These are phyloP conservation scores for Zele albiditarsus DNA, from an alignment of 2,888 invertebrate species.

Conservation along the genomic window DNA sequence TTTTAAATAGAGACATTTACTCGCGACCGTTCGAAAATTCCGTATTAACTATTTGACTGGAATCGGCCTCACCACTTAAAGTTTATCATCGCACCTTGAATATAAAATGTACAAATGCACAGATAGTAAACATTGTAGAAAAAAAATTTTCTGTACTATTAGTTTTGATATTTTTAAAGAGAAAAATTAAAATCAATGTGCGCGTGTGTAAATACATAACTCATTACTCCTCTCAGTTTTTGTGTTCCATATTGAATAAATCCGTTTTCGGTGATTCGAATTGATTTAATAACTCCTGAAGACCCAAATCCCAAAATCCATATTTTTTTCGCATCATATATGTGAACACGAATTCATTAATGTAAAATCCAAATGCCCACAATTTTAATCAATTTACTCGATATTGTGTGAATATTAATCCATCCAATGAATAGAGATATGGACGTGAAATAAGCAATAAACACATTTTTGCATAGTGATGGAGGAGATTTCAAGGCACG, in stretches of 20 bases:
- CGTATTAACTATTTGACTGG: no score
- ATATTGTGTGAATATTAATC: not conserved
- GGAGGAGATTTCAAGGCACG: conserved; percentile 23
- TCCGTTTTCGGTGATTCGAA: conserved; percentile 62
- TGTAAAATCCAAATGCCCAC: not conserved
- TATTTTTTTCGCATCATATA: conserved; percentile 12
- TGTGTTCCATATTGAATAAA: conserved; percentile 68
- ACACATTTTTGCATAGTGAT: conserved; percentile 29
- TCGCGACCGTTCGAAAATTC: no score
- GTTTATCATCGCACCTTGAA: not conserved
- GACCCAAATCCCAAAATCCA: conserved; percentile 50
- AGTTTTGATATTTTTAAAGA: not conserved
- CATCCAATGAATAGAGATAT: no score
- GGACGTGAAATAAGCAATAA: conserved; percentile 5
- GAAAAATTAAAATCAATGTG: conserved; percentile 19
- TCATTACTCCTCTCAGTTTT: conserved; percentile 50
- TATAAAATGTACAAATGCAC: conserved; percentile 24
- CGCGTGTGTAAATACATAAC: not conserved
- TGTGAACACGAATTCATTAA: no score
- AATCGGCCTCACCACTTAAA: no score
- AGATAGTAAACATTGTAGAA: conserved; percentile 51
- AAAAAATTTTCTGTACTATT: conserved; percentile 42
- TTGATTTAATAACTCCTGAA: conserved; percentile 63
- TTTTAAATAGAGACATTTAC: no score
- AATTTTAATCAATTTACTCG: not conserved